phyloP scores from a whole-genome alignment of 2,113 vertebrate genomes.

The Eclectus roratus region DNA sequence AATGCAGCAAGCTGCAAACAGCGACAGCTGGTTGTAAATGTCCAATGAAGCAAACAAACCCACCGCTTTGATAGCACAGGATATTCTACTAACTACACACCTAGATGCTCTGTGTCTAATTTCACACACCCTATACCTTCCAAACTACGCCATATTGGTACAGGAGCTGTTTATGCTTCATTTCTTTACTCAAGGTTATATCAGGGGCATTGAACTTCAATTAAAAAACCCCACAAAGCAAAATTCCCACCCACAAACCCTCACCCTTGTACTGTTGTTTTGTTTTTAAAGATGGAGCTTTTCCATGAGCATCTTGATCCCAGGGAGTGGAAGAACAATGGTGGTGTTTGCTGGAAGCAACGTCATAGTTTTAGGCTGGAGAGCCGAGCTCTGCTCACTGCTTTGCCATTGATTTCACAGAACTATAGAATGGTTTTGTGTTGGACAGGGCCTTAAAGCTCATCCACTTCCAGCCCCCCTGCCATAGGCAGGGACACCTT shows the following conservation, averaged over 20 bases:
- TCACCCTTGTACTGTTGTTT: not conserved
- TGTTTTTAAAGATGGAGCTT: not conserved
- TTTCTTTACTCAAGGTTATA: not conserved
- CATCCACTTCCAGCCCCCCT: not conserved
- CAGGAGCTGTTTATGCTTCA: not conserved
- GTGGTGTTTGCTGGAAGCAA: not conserved
- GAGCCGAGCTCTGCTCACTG: not conserved
- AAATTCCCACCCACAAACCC: not conserved
- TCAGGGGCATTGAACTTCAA: not conserved
- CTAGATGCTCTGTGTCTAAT: not conserved
- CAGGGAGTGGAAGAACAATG: not conserved
- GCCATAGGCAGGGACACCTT: not conserved
- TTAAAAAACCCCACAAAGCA: not conserved
- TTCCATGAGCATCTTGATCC: not conserved
- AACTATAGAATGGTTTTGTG: not conserved
- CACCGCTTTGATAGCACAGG: not conserved
- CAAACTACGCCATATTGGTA: not conserved
- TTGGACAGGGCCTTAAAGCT: not conserved
- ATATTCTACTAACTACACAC: not conserved
- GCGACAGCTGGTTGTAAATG: not conserved
- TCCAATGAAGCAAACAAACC: not conserved
- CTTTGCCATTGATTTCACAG: not conserved
- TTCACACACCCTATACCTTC: not conserved
- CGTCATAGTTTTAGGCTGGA: not conserved
- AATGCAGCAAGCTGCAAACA: not conserved